These are phyloP conservation scores for Tanypteryx hageni DNA, from an alignment of 2,888 invertebrate genomes.

Conservation along the genomic window DNA sequence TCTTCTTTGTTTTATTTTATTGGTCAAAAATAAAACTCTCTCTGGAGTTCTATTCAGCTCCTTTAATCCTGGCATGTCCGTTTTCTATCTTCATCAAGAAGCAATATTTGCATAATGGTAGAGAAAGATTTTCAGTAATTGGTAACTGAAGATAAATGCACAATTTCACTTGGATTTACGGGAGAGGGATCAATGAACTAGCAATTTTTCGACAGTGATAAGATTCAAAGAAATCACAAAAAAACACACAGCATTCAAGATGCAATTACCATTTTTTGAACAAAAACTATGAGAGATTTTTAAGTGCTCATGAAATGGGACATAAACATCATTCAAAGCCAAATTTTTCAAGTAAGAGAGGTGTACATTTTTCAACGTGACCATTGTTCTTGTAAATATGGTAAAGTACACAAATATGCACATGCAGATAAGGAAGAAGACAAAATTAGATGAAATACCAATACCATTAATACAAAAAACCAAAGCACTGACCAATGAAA, in stretches of 20 bases:
- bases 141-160: conserved; percentile 10
- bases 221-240: neutral
- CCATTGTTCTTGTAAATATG: neutral
- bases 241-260: conserved; percentile 11
- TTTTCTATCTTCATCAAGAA: conserved; percentile 46
- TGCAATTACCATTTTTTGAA: conserved; percentile 29
- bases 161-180: conserved; percentile 28
- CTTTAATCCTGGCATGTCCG: conserved; percentile 46
- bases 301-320: no score
- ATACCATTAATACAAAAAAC: neutral
- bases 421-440: conserved; percentile 16
- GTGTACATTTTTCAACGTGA: neutral
- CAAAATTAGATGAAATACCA: conserved; percentile 55
- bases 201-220: neutral
- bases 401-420: conserved; percentile 3
- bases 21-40: conserved; percentile 39
- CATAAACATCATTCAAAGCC: conserved; percentile 34
- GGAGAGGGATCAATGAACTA: conserved; percentile 17
- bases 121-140: conserved; percentile 42
- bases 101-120: conserved; percentile 52
- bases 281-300: neutral
- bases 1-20: conserved; percentile 29
- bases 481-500: conserved; percentile 82
- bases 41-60: conserved; percentile 22
- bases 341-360: neutral